Percentiles rank a stretch among this genome's conserved stretches.
phyloP scores from a whole-genome alignment of 2,797 vertebrate species.

The Coracias cyanogaster region DNA sequence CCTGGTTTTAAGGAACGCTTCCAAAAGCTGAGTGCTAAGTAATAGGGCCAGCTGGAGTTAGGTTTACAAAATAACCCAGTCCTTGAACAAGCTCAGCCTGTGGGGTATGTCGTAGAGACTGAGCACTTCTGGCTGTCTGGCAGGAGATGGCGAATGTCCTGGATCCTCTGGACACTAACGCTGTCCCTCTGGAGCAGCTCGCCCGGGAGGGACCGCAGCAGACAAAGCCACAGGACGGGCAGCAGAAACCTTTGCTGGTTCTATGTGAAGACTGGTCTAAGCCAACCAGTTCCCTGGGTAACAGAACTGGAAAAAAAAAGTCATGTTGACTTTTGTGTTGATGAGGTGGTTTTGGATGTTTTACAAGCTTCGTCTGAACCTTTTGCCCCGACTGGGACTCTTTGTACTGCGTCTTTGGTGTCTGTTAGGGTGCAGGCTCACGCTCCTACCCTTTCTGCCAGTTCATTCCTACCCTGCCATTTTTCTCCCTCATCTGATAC shows the following conservation, averaged over 20 bases:
- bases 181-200: not conserved
- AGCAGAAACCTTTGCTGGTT: not conserved
- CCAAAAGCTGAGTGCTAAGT: not conserved
- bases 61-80: not conserved
- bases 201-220: fast-evolving
- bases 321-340: not conserved
- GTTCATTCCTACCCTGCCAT: not conserved
- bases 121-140: not conserved
- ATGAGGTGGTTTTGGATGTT: not conserved
- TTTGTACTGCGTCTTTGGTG: not conserved
- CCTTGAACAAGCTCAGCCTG: not conserved
- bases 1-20: not conserved
- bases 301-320: too few relatives aligned
- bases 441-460: not conserved
- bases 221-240: not conserved
- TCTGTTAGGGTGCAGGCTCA: not conserved
- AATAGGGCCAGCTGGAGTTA: not conserved
- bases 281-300: not conserved
- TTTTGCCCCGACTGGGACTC: not conserved
- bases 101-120: not conserved
- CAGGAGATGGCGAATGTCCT: not conserved
- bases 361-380: not conserved
- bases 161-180: not conserved
- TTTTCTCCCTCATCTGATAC: not conserved
- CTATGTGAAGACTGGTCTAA: not conserved